Conservation (phyloP, 2,113 vertebrate species). For the Amphilophus citrinellus region DNA sequence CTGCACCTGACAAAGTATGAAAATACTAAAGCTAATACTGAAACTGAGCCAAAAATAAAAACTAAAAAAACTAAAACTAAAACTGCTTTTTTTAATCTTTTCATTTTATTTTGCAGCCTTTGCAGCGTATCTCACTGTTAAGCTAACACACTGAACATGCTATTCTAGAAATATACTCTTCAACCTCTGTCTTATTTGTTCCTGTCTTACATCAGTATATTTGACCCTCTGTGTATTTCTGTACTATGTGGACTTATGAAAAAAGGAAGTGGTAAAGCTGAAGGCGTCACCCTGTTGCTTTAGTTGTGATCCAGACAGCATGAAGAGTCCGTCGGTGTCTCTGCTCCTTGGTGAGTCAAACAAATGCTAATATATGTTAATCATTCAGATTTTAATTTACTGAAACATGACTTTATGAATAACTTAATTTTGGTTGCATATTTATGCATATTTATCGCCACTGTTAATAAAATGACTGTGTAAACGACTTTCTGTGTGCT, state of each 20-base stretch:
- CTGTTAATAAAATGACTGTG: neutral
- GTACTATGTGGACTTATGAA: accelerated
- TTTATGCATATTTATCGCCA: neutral
- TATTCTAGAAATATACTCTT: neutral
- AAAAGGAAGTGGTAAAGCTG: neutral
- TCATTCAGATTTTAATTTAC: too few species aligned
- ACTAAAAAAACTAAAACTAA: too few species aligned
- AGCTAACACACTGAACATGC: neutral
- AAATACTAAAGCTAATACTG: too few species aligned
- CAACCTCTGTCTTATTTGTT: neutral
- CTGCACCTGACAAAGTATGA: too few species aligned
- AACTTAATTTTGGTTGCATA: neutral
- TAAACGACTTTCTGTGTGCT: neutral
- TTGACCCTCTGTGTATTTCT: neutral
- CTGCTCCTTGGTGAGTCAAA: neutral
- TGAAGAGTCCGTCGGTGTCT: neutral
- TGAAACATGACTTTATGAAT: neutral
- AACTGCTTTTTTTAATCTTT: neutral
- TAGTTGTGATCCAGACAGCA: accelerated
- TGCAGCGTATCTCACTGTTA: neutral
- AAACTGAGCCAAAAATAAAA: too few species aligned
- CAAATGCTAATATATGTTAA: too few species aligned
- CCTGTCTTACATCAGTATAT: accelerated
- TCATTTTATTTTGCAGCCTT: neutral
- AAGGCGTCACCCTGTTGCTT: accelerated